phyloP scores from a whole-genome alignment of 2,113 vertebrate genomes.

The Atherinomorus stipes region DNA sequence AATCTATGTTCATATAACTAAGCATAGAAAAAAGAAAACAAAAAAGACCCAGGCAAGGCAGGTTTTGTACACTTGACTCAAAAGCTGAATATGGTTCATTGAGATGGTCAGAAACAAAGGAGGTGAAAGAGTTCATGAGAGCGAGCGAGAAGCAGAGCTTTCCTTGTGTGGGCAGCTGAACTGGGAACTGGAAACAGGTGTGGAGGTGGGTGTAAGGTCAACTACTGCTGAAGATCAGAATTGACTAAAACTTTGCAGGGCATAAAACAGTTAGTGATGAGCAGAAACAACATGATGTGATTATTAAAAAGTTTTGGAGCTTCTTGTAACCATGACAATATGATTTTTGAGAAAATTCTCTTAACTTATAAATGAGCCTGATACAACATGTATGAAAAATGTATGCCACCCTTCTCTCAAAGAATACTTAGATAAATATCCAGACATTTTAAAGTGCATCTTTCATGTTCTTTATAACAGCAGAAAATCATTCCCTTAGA shows the following conservation, averaged over 20 bases:
- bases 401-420: not conserved
- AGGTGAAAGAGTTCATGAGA: not conserved
- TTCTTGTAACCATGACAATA: slow-evolving; percentile 9
- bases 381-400: slow-evolving; percentile 25
- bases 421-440: slow-evolving; percentile 11
- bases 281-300: not conserved
- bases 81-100: no score
- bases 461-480: no score
- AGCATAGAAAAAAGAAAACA: no score
- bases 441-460: slow-evolving; percentile 4
- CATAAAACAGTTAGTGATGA: slow-evolving; percentile 1
- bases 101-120: not conserved
- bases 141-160: not conserved
- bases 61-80: no score
- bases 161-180: not conserved
- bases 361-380: not conserved
- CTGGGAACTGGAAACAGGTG: slow-evolving; percentile 3
- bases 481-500: no score
- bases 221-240: slow-evolving; percentile 21
- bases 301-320: not conserved
- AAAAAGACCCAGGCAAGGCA: no score
- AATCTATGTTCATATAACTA: no score
- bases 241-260: not conserved
- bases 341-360: not conserved
- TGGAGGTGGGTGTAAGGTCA: slow-evolving; percentile 2